phyloP scores from a whole-genome alignment of 1,140 invertebrate genomes.

The Lordiphosa mommai region DNA sequence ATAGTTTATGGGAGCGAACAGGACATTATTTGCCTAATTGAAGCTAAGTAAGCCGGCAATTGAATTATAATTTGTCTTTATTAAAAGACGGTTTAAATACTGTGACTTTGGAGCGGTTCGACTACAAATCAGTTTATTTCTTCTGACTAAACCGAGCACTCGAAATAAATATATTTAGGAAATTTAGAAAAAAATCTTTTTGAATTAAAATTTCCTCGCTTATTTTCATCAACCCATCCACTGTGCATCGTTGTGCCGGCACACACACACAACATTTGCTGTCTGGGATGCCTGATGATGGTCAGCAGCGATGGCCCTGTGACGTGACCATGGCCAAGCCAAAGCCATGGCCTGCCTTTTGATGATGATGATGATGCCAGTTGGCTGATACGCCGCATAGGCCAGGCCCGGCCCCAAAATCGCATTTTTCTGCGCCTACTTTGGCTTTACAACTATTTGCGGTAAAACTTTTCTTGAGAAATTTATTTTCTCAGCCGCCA shows the following conservation, averaged over 20 bases:
- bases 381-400: conserved; percentile 61
- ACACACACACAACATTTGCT: conserved; percentile 10
- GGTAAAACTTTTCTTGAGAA: conserved; percentile 61
- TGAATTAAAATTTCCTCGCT: too few species aligned
- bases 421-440: conserved; percentile 70
- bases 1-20: too few species aligned
- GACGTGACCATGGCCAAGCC: conserved; percentile 63
- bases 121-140: too few species aligned
- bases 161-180: too few species aligned
- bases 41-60: too few species aligned
- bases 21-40: too few species aligned
- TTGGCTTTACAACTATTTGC: conserved; percentile 60
- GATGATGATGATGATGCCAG: conserved; percentile 62
- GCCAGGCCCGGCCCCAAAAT: conserved; percentile 30
- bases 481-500: conserved; percentile 16
- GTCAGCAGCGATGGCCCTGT: conserved; percentile 71
- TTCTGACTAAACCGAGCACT: too few species aligned
- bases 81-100: too few species aligned
- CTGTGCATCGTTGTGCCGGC: background rate
- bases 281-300: conserved; percentile 35
- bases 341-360: conserved; percentile 17
- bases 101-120: too few species aligned
- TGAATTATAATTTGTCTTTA: too few species aligned
- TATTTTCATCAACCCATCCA: too few species aligned
- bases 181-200: too few species aligned